A percentile compares a stretch with the other conserved stretches of the same genome.
phyloP scores from a whole-genome alignment of 2,888 invertebrate species.

The Machimus atricapillus region DNA sequence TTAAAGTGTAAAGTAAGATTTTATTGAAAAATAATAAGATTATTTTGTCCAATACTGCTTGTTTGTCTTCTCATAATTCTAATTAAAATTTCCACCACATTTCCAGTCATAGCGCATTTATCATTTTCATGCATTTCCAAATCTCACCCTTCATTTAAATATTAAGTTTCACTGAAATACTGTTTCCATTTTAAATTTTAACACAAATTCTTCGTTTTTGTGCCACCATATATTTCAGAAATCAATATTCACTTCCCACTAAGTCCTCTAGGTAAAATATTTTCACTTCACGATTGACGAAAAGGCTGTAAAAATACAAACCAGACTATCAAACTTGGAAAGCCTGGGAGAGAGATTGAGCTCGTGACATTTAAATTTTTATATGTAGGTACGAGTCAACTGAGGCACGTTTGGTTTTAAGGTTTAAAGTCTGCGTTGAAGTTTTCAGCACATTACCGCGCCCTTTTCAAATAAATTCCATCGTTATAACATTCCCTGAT shows the following conservation, averaged over 20 bases:
- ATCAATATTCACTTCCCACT: no score
- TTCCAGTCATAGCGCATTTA: not conserved
- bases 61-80: not conserved
- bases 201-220: not conserved
- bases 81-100: not conserved
- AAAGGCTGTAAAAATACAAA: not conserved
- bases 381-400: not conserved
- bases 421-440: not conserved
- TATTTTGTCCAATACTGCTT: not conserved
- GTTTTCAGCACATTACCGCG: not conserved
- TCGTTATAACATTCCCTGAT: not conserved
- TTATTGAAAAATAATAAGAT: not conserved
- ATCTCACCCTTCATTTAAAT: not conserved
- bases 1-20: not conserved
- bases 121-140: not conserved
- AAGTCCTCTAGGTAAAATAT: no score
- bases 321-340: not conserved
- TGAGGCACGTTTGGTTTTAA: not conserved
- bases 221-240: not conserved
- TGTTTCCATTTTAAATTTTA: not conserved
- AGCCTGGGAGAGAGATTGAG: not conserved
- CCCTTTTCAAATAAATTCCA: not conserved
- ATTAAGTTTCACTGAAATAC: not conserved
- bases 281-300: not conserved
- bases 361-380: not conserved